phyloP scores from a whole-genome alignment of 37 sponge, comb jelly and placozoan species.

The Chondrosia reniformis region DNA sequence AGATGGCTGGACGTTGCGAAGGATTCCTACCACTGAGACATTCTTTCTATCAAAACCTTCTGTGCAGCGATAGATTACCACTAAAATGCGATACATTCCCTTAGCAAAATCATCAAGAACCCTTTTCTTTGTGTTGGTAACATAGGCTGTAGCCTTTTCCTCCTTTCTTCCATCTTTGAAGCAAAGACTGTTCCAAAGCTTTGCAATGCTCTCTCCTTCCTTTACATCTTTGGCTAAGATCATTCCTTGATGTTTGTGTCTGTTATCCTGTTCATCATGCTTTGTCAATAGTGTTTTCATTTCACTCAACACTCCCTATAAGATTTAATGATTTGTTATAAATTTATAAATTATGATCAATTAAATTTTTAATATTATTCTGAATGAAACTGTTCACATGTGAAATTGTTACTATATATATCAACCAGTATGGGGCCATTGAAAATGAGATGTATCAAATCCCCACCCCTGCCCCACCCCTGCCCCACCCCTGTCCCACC shows the following conservation, averaged over 20 bases:
- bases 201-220: not conserved
- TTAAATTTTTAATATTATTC: too few species aligned
- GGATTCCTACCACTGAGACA: slow-evolving; percentile 19
- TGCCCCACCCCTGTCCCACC: too few species aligned
- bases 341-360: too few species aligned
- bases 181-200: slow-evolving; percentile 1
- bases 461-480: too few species aligned
- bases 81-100: not conserved
- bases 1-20: slow-evolving; percentile 15
- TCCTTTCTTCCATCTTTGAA: not conserved
- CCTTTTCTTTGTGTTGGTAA: not conserved
- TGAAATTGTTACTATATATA: too few species aligned
- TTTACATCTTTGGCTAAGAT: slow-evolving; percentile 11
- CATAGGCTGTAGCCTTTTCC: not conserved
- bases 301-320: not conserved
- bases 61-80: not conserved
- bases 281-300: not conserved
- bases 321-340: not conserved
- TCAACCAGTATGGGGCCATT: too few species aligned
- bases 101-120: not conserved
- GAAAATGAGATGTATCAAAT: too few species aligned
- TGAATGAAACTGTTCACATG: too few species aligned
- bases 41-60: slow-evolving; percentile 26
- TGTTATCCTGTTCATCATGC: slow-evolving; percentile 21
- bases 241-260: slow-evolving; percentile 28